Evolutionary conservation across 2,797 vertebrate species (phyloP), one percentile per base, ranked within the genome.

Genomic region (Staurois parvus): DNA sequence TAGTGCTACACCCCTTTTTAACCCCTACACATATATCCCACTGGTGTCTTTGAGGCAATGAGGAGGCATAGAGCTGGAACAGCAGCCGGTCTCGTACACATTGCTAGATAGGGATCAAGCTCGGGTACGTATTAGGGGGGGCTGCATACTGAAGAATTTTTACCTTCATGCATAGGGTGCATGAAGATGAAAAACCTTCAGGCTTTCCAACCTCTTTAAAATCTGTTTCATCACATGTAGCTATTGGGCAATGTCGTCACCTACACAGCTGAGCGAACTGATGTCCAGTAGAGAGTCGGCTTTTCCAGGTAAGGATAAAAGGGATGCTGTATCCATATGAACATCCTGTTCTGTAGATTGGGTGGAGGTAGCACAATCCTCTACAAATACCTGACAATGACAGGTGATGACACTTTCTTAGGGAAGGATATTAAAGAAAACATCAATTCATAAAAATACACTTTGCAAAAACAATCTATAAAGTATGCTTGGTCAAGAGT

Each of bases 321-420:
- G 92, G 2, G 95, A 95, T 0, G 93, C 91, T 28, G 92, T 92
- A 76, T 90, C 90, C 7, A 95, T 88, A 83, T 89, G 90, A 56
- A 94, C 88, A 0, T 96, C 95, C 92, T 96, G 95, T 88, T 96
- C 95, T 87, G 95, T 93, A 4, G 92, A 92, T 85, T 94, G 91
- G 79, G 92, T 91, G 24, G 91, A 76, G 0, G 92, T 89, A 45
- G 93, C 92, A 0, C 92, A 88, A 42, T 91, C 85, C 26, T 95
- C 95, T 85, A 92, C 45, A 0, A 89, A 88, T 40, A 94, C 92
- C 96, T 96, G 72, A 26, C 34, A 72, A 7, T 59, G 72, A 48
- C 37, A 26, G 8, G 30, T 42, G 29, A 42, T 42, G 29, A 42
- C 17, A 26, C 52, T 37, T 26, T 17, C 10, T 64, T 40, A 42